Evolutionary conservation across 2,888 invertebrate species (phyloP).

Genomic region (Myopa tessellatipennis): DNA sequence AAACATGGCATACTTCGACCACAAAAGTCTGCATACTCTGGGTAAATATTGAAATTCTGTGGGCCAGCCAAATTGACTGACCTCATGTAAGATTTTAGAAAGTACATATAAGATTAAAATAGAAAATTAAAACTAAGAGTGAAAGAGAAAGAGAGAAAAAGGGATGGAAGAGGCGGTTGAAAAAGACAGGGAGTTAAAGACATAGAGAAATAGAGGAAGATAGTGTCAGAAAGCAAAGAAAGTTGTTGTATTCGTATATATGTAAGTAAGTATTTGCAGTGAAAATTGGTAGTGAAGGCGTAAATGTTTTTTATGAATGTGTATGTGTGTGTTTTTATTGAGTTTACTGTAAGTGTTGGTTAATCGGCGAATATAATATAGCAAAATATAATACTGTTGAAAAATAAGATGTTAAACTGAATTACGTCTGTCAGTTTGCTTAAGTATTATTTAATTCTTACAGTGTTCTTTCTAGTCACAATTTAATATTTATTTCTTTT

Average conservation of each 20-base stretch:
- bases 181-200: conserved; percentile 1
- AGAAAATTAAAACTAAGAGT: background rate
- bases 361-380: background rate
- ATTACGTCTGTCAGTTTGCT: too few relatives aligned
- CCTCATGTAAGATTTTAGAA: conserved; percentile 1
- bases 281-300: conserved; percentile 23
- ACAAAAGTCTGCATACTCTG: background rate
- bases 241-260: too few relatives aligned
- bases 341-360: background rate
- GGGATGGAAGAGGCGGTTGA: background rate
- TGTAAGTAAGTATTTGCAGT: too few relatives aligned
- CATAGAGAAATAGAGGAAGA: too few relatives aligned
- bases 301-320: too few relatives aligned
- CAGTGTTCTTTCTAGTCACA: too few relatives aligned
- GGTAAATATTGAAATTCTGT: conserved; percentile 16
- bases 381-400: too few relatives aligned
- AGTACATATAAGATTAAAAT: conserved; percentile 5
- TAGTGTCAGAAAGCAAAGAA: background rate
- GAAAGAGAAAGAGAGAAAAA: conserved; percentile 24
- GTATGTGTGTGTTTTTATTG: too few relatives aligned
- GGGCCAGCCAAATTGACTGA: background rate
- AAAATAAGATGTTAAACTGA: too few relatives aligned
- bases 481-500: too few relatives aligned
- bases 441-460: too few relatives aligned
- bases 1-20: conserved; percentile 1